A percentile compares a stretch with the other conserved stretches of the same genome.
phyloP scores from a whole-genome alignment of 92 coral and sea anemone genomes.

The Parazoanthus swiftii region DNA sequence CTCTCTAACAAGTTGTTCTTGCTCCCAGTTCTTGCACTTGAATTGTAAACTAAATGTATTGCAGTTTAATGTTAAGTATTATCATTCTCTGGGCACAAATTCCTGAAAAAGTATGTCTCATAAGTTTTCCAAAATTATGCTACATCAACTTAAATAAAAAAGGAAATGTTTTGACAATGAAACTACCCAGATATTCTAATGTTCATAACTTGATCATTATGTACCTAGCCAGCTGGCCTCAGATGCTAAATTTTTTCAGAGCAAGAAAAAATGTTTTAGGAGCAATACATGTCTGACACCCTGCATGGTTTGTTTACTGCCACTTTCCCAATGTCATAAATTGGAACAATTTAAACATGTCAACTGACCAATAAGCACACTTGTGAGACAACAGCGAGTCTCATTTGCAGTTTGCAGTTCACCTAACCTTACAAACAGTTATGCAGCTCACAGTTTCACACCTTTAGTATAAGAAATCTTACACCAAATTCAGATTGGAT shows the following conservation, averaged over 20 bases:
- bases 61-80: too few relatives aligned
- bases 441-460: not conserved
- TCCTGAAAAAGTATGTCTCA: not conserved
- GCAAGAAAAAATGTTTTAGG: not conserved
- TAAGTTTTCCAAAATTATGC: not conserved
- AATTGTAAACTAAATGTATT: too few relatives aligned
- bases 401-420: too few relatives aligned
- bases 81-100: not conserved
- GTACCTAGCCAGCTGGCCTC: not conserved
- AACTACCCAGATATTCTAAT: not conserved
- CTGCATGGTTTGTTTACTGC: too few relatives aligned
- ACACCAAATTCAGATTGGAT: not conserved
- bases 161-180: not conserved
- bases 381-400: not conserved
- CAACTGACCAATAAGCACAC: not conserved
- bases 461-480: not conserved
- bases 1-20: not conserved
- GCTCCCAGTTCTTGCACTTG: not conserved
- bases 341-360: too few relatives aligned
- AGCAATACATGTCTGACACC: not conserved
- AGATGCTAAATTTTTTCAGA: not conserved
- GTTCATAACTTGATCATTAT: not conserved
- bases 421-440: too few relatives aligned
- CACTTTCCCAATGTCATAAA: too few relatives aligned
- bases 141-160: too few relatives aligned